phyloP scores from a whole-genome alignment of 1,140 invertebrate genomes.

The Psix sp. region DNA sequence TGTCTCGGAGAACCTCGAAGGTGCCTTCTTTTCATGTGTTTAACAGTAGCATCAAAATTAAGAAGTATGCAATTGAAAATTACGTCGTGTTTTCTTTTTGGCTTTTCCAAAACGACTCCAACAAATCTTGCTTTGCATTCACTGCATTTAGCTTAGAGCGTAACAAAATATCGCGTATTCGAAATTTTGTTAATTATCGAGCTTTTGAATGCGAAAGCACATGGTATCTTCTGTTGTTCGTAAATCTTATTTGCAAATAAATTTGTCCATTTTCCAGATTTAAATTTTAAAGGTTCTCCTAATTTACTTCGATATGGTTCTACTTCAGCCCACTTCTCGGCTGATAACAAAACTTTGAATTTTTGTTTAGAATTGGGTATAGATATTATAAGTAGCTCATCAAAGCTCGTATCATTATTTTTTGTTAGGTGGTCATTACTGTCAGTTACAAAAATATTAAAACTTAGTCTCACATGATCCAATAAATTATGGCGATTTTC shows the following conservation, averaged over 20 bases:
- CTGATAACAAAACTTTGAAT: conserved; percentile 11
- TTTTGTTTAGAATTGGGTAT: background rate
- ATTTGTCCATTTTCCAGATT: conserved; percentile 13
- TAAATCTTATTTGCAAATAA: conserved; percentile 14
- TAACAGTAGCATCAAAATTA: background rate
- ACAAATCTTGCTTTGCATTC: conserved; percentile 14
- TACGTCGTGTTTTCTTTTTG: conserved; percentile 14
- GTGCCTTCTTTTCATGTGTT: conserved; percentile 21
- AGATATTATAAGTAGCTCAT: background rate
- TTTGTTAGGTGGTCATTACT: background rate
- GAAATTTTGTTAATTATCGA: background rate
- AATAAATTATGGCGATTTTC: conserved; percentile 13
- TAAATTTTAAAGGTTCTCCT: conserved; percentile 10
- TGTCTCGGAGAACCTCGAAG: conserved; percentile 5
- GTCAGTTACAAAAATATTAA: background rate
- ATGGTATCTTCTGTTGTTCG: conserved; percentile 23
- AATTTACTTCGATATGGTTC: conserved; percentile 14
- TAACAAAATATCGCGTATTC: conserved; percentile 9
- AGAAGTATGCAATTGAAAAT: conserved; percentile 17
- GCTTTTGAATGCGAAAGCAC: conserved; percentile 22
- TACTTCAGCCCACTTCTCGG: conserved; percentile 13
- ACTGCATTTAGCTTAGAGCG: conserved; percentile 15
- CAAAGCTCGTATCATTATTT: no score
- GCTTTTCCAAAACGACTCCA: conserved; percentile 6
- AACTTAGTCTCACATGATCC: conserved; percentile 1